Evolutionary conservation across 2,113 vertebrate genomes (phyloP).

Genomic region (Barnardius zonarius): DNA sequence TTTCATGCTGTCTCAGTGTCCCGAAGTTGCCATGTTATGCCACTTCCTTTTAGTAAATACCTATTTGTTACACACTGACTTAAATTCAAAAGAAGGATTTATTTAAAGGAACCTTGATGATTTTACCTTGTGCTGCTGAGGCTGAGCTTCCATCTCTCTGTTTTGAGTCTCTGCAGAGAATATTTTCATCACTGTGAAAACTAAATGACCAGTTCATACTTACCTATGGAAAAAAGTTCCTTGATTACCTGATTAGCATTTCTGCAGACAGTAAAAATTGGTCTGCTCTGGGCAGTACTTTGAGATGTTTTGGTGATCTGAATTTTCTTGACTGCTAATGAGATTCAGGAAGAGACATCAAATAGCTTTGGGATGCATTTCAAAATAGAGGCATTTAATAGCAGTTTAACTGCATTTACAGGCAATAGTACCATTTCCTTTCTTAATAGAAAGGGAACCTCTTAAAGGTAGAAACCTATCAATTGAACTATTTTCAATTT

Average conservation of each 20-base stretch:
- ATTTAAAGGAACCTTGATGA: background rate
- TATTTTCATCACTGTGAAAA: background rate
- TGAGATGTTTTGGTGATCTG: background rate
- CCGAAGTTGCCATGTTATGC: background rate
- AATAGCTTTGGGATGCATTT: constrained; percentile 21
- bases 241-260: background rate
- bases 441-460: constrained; percentile 6
- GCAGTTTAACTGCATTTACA: constrained; percentile 13
- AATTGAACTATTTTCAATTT: constrained; percentile 41
- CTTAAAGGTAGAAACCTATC: constrained; percentile 19
- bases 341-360: background rate
- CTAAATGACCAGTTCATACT: constrained; percentile 9
- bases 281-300: background rate
- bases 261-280: background rate
- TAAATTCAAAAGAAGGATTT: background rate
- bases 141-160: background rate
- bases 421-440: background rate
- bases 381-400: background rate
- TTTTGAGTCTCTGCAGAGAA: background rate
- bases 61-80: background rate
- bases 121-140: background rate
- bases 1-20: background rate
- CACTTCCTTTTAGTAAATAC: background rate
- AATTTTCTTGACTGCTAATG: constrained; percentile 29
- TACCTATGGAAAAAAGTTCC: background rate